These are phyloP conservation scores for Junonia oenone DNA, from an alignment of 2,888 invertebrate genomes.

Conservation along the genomic window DNA sequence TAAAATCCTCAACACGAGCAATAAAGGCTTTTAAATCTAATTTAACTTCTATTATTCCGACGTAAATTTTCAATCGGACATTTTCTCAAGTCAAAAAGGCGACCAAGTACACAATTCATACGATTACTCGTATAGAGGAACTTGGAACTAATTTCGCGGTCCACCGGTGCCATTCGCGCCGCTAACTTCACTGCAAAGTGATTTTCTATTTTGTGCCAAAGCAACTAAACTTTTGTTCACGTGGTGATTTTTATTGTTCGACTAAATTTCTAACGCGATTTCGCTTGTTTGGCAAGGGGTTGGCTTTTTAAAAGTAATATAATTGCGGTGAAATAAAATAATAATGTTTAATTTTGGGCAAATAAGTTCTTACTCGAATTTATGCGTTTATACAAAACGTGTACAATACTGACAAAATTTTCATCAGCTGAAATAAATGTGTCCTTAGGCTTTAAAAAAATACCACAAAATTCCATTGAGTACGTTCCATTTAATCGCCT, in stretches of 20 bases:
- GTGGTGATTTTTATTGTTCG: conserved; percentile 36
- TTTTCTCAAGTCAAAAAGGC: conserved; percentile 42
- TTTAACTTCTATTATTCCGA: not conserved
- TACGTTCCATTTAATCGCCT: too few species aligned
- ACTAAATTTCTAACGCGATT: not conserved
- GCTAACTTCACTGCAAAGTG: conserved; percentile 74
- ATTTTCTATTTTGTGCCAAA: conserved; percentile 55
- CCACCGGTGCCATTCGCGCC: conserved; percentile 67
- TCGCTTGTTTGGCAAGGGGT: not conserved
- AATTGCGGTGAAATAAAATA: too few species aligned
- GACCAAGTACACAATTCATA: conserved; percentile 53
- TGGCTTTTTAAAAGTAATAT: too few species aligned
- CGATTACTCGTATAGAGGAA: conserved; percentile 55
- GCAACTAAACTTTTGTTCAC: conserved; percentile 43
- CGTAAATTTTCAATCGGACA: conserved; percentile 9
- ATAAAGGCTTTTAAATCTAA: not conserved
- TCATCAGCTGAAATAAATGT: too few species aligned
- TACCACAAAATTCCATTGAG: too few species aligned
- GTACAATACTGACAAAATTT: too few species aligned
- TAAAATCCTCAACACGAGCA: too few species aligned
- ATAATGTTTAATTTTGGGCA: too few species aligned
- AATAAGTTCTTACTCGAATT: too few species aligned
- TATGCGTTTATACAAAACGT: too few species aligned
- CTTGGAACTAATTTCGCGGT: conserved; percentile 73
- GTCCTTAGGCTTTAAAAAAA: too few species aligned